Conservation (phyloP, 2,888 invertebrate genomes). For the Nomada ruficornis region DNA sequence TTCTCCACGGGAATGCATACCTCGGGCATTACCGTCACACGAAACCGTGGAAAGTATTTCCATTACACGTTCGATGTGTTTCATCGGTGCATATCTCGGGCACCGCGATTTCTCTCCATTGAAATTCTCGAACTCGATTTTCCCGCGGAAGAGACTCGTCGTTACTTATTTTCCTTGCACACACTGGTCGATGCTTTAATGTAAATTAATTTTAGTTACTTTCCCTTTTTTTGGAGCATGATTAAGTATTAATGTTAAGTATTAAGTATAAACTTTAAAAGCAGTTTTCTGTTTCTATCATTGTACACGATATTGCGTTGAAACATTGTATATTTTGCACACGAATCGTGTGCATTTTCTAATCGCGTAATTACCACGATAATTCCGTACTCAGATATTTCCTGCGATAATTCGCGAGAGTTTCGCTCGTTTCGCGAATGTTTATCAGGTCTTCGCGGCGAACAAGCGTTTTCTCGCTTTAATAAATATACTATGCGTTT, state of each 20-base stretch:
- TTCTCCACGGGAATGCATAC: constrained; percentile 49
- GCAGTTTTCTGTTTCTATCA: background rate
- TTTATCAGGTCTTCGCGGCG: constrained; percentile 11
- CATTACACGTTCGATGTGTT: constrained; percentile 68
- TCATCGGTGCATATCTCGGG: constrained; percentile 56
- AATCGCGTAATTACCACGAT: too few species aligned
- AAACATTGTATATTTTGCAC: too few species aligned
- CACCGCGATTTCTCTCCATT: constrained; percentile 71
- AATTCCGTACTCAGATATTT: constrained; percentile 29
- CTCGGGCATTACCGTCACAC: constrained; percentile 60
- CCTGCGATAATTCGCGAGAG: constrained; percentile 18
- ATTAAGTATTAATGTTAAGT: too few species aligned
- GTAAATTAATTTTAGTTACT: background rate
- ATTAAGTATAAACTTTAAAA: too few species aligned
- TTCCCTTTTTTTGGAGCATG: background rate
- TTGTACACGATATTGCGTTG: too few species aligned
- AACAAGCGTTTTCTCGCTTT: background rate
- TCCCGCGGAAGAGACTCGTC: background rate
- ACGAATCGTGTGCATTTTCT: constrained; percentile 19
- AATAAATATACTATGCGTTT: background rate
- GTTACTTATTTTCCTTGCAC: constrained; percentile 19
- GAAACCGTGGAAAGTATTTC: constrained; percentile 69
- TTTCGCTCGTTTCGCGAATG: constrained; percentile 14
- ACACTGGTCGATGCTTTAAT: background rate
- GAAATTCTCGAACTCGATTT: constrained; percentile 74